These are phyloP conservation scores for Ammodytes dubius DNA, from an alignment of 2,113 vertebrate genomes.

Conservation along the genomic window DNA sequence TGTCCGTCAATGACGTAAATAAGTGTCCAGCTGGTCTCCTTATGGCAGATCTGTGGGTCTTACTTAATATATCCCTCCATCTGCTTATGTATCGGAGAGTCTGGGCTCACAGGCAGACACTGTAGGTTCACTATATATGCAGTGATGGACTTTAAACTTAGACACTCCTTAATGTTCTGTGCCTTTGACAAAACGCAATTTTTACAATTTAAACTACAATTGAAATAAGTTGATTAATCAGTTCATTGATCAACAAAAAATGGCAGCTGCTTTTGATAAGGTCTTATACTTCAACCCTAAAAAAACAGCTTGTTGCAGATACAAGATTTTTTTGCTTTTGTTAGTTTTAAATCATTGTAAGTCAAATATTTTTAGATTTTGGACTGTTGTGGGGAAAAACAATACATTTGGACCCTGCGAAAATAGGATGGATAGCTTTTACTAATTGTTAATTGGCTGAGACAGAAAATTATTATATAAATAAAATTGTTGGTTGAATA, in stretches of 20 bases:
- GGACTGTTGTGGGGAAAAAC: background rate
- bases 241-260: background rate
- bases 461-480: too few species aligned
- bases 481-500: too few species aligned
- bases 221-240: background rate
- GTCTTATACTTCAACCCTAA: background rate
- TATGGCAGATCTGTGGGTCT: slow-evolving; percentile 58
- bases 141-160: slow-evolving; percentile 17
- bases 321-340: background rate
- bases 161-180: background rate
- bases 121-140: slow-evolving; percentile 8
- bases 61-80: slow-evolving; percentile 77
- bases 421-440: background rate
- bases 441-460: too few species aligned
- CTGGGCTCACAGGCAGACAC: slow-evolving; percentile 35
- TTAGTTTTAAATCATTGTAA: background rate
- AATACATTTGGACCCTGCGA: background rate
- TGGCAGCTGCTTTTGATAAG: background rate
- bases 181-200: background rate
- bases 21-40: slow-evolving; percentile 71
- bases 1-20: slow-evolving; percentile 39
- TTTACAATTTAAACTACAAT: background rate
- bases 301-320: background rate
- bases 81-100: slow-evolving; percentile 56
- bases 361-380: slow-evolving; percentile 1